Evolutionary conservation across 2,888 invertebrate genomes (phyloP).

Genomic region (Automeris io): DNA sequence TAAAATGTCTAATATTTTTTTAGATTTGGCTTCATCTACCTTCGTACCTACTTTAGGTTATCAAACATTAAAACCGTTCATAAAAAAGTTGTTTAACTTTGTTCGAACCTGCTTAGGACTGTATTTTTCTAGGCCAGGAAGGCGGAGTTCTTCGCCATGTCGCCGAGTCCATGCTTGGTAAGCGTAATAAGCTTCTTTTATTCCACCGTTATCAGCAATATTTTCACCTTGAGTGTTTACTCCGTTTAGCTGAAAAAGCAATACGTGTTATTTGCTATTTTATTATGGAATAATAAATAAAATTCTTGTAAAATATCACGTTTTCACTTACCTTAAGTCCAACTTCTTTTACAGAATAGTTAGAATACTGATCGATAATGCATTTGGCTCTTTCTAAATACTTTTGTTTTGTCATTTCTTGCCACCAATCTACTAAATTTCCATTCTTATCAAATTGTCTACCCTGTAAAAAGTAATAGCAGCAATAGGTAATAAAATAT

Average conservation of each 20-base stretch:
- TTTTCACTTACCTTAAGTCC: slow-evolving; percentile 80
- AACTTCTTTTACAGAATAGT: slow-evolving; percentile 89
- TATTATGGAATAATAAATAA: slow-evolving; percentile 9
- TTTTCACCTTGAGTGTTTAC: slow-evolving; percentile 96
- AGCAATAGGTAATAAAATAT: too few species aligned
- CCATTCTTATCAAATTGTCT: slow-evolving; percentile 95
- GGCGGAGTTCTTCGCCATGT: slow-evolving; percentile 79
- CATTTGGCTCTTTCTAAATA: slow-evolving; percentile 92
- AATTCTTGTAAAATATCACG: not conserved
- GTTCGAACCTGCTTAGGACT: slow-evolving; percentile 77
- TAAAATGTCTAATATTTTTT: too few species aligned
- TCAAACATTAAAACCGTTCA: not conserved
- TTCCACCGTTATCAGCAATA: slow-evolving; percentile 96
- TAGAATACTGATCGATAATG: slow-evolving; percentile 95
- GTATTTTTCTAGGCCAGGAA: slow-evolving; percentile 84
- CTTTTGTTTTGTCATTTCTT: slow-evolving; percentile 85
- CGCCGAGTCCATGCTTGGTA: slow-evolving; percentile 85
- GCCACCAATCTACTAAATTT: slow-evolving; percentile 96
- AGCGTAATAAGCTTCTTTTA: slow-evolving; percentile 92
- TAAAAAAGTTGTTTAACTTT: not conserved
- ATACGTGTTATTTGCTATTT: slow-evolving; percentile 1
- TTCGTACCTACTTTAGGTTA: too few species aligned
- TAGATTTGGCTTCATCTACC: too few species aligned
- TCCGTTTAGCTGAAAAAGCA: slow-evolving; percentile 91
- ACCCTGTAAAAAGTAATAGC: slow-evolving; percentile 67